Evolutionary conservation across 2,113 vertebrate genomes (phyloP).

Genomic region (Oreochromis tanganicae): DNA sequence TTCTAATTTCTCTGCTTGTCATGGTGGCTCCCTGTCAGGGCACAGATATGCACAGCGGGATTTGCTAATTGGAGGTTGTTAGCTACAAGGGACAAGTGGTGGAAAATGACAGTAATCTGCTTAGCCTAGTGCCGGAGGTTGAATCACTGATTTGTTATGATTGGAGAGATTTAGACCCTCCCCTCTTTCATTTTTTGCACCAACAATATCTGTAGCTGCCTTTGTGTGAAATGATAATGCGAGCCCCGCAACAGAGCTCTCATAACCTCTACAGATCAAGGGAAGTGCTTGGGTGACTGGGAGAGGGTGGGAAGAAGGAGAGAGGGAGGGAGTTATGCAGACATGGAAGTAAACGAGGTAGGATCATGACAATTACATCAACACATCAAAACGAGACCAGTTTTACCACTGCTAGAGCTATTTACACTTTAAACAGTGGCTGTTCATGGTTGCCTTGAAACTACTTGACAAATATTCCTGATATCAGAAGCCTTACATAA

Average conservation of each 20-base stretch:
- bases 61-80: conserved; percentile 84
- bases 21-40: conserved; percentile 74
- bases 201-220: conserved; percentile 52
- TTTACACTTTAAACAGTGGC: not conserved
- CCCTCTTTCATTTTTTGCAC: conserved; percentile 54
- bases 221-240: conserved; percentile 63
- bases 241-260: conserved; percentile 46
- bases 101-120: conserved; percentile 79
- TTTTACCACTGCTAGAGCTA: not conserved
- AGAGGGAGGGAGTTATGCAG: not conserved
- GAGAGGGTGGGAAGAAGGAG: not conserved
- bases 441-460: not conserved
- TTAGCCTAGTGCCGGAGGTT: conserved; percentile 73
- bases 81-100: conserved; percentile 78
- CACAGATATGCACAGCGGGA: conserved; percentile 71
- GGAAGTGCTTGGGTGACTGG: conserved; percentile 19
- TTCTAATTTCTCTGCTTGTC: conserved; percentile 79
- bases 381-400: not conserved
- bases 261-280: conserved; percentile 46
- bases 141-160: conserved; percentile 74
- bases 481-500: not conserved
- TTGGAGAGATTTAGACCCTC: conserved; percentile 67
- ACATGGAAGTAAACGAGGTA: conserved; percentile 32
- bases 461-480: not conserved
- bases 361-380: conserved; percentile 1